These are phyloP conservation scores for Aplysina aerophoba DNA, from an alignment of 37 sponge, comb jelly and placozoan species.

Conservation along the genomic window DNA sequence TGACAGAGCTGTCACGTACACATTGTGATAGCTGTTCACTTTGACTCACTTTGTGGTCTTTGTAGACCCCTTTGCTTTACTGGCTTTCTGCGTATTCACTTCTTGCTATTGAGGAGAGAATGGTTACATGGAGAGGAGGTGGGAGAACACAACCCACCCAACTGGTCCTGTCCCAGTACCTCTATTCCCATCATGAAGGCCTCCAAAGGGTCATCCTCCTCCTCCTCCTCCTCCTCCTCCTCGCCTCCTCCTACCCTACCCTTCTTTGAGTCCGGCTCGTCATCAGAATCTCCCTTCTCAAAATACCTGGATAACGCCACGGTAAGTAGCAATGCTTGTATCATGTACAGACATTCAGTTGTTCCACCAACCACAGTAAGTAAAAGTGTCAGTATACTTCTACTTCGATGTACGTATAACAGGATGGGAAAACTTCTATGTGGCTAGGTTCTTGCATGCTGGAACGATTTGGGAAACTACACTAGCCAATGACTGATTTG, in stretches of 20 bases:
- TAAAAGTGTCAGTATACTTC: no score
- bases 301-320: neutral
- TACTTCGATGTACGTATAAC: no score
- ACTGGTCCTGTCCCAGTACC: conserved; percentile 35
- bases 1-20: no score
- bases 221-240: conserved; percentile 24
- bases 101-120: conserved; percentile 25
- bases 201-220: conserved; percentile 94
- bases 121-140: neutral
- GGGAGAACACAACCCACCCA: no score
- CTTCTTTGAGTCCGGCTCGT: neutral
- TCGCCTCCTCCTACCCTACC: neutral
- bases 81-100: conserved; percentile 13
- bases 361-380: no score
- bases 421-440: no score
- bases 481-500: no score
- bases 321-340: no score
- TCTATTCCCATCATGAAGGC: conserved; percentile 98
- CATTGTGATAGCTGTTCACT: no score
- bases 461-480: no score
- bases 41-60: conserved; percentile 1
- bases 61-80: neutral
- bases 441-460: no score
- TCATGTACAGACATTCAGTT: no score
- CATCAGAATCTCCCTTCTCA: conserved; percentile 6